Evolutionary conservation across 2,797 vertebrate genomes (phyloP).

Genomic region (Clarias platycephalus): DNA sequence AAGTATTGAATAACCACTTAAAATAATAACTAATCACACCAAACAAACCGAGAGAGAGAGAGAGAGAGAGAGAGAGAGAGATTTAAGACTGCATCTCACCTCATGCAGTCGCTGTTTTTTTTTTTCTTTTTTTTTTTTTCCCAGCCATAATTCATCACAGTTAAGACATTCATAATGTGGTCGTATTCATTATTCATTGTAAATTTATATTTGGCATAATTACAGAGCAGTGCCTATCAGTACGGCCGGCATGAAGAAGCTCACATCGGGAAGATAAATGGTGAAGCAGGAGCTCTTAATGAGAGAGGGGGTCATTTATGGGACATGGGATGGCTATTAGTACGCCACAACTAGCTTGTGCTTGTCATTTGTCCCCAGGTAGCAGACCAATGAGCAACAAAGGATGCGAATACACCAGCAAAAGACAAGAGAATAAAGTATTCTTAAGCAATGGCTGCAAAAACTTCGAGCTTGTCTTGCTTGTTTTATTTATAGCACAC

Average conservation of each 20-base stretch:
- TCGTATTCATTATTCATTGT: slow-evolving; percentile 64
- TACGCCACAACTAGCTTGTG: slow-evolving; percentile 46
- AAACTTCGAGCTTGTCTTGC: slow-evolving; percentile 28
- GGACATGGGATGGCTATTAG: slow-evolving; percentile 55
- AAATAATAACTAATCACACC: background rate
- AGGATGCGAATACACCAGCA: slow-evolving; percentile 31
- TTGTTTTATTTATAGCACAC: slow-evolving; percentile 22
- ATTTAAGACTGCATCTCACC: slow-evolving; percentile 28
- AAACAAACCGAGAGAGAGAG: slow-evolving; percentile 12
- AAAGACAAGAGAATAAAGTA: background rate
- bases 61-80: slow-evolving; percentile 2
- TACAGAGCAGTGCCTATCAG: slow-evolving; percentile 59
- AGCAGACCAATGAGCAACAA: slow-evolving; percentile 33
- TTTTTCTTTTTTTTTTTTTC: slow-evolving; percentile 41
- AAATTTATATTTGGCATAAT: slow-evolving; percentile 63
- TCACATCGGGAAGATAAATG: slow-evolving; percentile 61
- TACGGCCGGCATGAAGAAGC: slow-evolving; percentile 50
- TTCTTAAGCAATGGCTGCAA: slow-evolving; percentile 31
- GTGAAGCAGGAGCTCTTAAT: slow-evolving; percentile 57
- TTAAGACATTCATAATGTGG: slow-evolving; percentile 59
- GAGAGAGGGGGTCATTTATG: slow-evolving; percentile 59
- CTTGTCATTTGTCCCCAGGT: slow-evolving; percentile 55
- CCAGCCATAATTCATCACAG: slow-evolving; percentile 55
- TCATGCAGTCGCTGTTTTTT: slow-evolving; percentile 24
- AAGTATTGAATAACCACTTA: background rate